Evolutionary conservation across 2,113 vertebrate genomes (phyloP).

Genomic region (Dromiciops gliroides): DNA sequence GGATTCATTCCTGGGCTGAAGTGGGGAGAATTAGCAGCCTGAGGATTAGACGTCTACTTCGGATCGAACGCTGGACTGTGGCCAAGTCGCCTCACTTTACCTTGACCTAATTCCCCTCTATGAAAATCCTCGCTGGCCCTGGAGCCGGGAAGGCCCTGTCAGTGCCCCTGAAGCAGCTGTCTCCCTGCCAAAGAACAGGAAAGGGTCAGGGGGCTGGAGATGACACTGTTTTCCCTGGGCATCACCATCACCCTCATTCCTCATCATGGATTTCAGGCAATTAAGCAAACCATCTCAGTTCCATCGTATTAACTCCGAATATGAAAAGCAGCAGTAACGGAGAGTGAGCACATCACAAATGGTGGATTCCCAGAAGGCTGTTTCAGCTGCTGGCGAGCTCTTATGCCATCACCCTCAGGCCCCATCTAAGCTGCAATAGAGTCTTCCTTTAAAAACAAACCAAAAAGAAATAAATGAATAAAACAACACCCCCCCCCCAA

Average conservation of each 20-base stretch:
- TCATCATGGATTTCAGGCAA: not conserved
- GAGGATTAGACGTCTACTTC: not conserved
- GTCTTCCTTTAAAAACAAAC: constrained; percentile 70
- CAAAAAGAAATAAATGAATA: not conserved
- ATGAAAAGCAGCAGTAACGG: constrained; percentile 52
- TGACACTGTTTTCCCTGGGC: not conserved
- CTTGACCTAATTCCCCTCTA: not conserved
- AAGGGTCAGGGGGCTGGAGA: not conserved
- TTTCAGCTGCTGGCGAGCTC: constrained; percentile 75
- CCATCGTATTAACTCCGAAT: constrained; percentile 24
- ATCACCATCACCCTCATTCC: not conserved
- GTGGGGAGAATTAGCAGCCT: not conserved
- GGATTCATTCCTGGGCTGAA: not conserved
- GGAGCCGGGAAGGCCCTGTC: not conserved
- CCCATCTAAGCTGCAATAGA: constrained; percentile 67
- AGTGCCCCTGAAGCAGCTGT: not conserved
- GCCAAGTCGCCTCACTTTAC: not conserved
- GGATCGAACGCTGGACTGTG: not conserved
- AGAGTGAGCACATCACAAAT: constrained; percentile 68
- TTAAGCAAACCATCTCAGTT: constrained; percentile 29
- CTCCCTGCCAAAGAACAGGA: not conserved
- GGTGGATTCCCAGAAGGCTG: constrained; percentile 58
- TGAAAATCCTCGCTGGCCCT: not conserved
- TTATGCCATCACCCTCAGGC: constrained; percentile 75
- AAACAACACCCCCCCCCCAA: too few species aligned